phyloP scores from a whole-genome alignment of 2,113 vertebrate species.

The Pogona vitticeps region DNA sequence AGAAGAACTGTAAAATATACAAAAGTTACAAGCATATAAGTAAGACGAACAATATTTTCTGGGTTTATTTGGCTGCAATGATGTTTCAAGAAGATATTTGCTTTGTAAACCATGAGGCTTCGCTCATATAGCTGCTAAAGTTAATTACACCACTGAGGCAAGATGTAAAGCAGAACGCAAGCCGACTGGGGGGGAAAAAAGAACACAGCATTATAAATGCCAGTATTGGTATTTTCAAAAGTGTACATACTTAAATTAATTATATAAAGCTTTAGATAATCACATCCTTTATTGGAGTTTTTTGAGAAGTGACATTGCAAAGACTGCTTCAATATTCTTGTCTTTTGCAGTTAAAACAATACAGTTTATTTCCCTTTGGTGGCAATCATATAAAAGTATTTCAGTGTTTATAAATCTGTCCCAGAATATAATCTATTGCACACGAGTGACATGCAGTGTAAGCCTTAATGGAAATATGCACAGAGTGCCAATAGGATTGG shows the following conservation, averaged over 20 bases:
- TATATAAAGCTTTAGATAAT: slow-evolving; percentile 58
- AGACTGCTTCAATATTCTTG: slow-evolving; percentile 40
- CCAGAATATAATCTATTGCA: neutral
- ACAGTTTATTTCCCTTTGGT: rapidly evolving
- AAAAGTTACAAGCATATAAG: slow-evolving; percentile 72
- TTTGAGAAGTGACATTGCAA: slow-evolving; percentile 25
- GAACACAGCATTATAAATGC: slow-evolving; percentile 37
- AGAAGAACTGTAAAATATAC: slow-evolving; percentile 65
- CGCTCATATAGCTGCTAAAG: slow-evolving; percentile 63
- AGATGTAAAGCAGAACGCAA: slow-evolving; percentile 65
- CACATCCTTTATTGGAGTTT: slow-evolving; percentile 49
- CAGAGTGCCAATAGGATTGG: neutral
- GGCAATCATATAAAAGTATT: slow-evolving; percentile 15
- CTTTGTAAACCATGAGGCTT: slow-evolving; percentile 52
- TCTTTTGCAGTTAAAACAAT: slow-evolving; percentile 32
- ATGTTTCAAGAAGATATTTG: slow-evolving; percentile 74
- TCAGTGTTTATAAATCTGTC: slow-evolving; percentile 15
- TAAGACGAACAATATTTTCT: slow-evolving; percentile 71
- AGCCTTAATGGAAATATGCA: neutral
- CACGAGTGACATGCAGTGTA: neutral
- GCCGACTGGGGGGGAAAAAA: slow-evolving; percentile 24
- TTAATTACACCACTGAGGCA: slow-evolving; percentile 66
- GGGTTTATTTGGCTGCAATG: slow-evolving; percentile 72
- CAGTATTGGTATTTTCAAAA: slow-evolving; percentile 56
- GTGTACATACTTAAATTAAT: slow-evolving; percentile 58